Conservation (phyloP, 2,797 vertebrate species). For the Macrochelys suwanniensis region DNA sequence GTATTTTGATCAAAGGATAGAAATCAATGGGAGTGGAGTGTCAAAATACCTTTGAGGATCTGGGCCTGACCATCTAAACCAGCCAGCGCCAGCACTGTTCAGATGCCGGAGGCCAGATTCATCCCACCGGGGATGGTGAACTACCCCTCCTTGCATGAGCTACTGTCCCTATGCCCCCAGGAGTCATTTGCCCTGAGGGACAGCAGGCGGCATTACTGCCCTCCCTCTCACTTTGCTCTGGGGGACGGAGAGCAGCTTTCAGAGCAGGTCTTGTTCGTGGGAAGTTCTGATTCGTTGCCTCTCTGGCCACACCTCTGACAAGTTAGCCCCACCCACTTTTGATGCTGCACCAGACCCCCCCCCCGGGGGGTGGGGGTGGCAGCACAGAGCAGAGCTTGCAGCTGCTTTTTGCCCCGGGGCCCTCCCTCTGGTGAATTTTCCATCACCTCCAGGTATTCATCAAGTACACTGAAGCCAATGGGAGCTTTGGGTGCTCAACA, state of each 20-base stretch:
- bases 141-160: background rate
- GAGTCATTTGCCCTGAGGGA: background rate
- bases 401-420: background rate
- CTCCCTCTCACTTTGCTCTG: background rate
- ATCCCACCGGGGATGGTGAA: background rate
- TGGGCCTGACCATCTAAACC: accelerated
- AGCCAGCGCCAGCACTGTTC: accelerated
- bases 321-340: background rate
- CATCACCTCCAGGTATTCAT: background rate
- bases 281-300: background rate
- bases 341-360: background rate
- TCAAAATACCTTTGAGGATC: background rate
- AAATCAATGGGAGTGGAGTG: background rate
- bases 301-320: background rate
- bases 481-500: background rate
- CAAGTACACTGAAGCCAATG: background rate
- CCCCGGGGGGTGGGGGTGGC: background rate
- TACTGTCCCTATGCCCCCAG: background rate
- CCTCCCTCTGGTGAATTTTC: background rate
- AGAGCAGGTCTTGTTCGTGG: background rate
- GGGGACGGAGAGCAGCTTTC: background rate
- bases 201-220: background rate
- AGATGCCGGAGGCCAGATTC: background rate
- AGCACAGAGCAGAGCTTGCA: accelerated
- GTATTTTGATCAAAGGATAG: background rate